Evolutionary conservation across 2,888 invertebrate species (phyloP).

Genomic region (Stenchaetothrips biformis): DNA sequence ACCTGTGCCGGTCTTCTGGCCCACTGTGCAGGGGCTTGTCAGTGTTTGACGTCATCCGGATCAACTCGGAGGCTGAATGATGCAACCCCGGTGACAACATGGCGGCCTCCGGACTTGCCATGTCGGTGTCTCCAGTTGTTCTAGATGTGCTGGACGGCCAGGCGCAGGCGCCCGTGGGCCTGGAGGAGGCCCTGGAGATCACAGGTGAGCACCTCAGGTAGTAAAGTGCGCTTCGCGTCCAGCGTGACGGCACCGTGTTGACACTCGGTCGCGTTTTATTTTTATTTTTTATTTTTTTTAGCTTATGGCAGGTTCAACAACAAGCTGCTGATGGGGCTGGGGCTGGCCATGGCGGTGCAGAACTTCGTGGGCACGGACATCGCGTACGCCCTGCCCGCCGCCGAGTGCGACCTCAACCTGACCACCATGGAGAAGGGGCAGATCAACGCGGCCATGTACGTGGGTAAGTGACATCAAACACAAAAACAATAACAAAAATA

Average conservation of each 20-base stretch:
- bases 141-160: neutral
- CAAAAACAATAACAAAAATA: neutral
- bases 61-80: too few relatives aligned
- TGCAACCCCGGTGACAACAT: too few relatives aligned
- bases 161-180: neutral
- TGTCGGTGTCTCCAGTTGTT: too few relatives aligned
- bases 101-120: too few relatives aligned
- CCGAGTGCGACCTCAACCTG: neutral
- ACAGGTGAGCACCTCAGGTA: too few relatives aligned
- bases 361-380: neutral
- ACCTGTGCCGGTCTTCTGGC: too few relatives aligned
- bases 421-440: neutral
- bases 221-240: too few relatives aligned
- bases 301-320: neutral
- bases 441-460: neutral
- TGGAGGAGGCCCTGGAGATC: constrained; percentile 13
- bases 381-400: neutral
- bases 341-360: neutral
- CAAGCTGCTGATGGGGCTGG: neutral
- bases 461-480: neutral
- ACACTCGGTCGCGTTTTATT: too few relatives aligned
- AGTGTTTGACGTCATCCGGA: too few relatives aligned
- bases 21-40: too few relatives aligned
- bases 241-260: too few relatives aligned
- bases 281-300: too few relatives aligned